Evolutionary conservation across 35 echinoderm and acorn worm species (phyloP).

Genomic region (Lytechinus variegatus): DNA sequence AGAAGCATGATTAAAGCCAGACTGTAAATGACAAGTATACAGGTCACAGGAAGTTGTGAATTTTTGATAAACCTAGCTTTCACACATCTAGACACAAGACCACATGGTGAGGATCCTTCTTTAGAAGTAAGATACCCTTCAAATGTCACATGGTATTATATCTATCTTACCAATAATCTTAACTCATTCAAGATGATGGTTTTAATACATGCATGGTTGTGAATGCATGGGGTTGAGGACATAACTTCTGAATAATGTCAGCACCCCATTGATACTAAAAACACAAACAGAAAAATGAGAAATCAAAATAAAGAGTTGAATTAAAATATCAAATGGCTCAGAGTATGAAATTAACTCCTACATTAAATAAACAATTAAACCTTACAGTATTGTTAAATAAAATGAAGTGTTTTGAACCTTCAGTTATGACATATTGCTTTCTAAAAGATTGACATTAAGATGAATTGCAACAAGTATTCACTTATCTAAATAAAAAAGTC

Average conservation of each 20-base stretch:
- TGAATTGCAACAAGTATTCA: too few species aligned
- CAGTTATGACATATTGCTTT: too few species aligned
- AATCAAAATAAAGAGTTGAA: background rate
- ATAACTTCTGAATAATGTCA: background rate
- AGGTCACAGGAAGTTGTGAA: background rate
- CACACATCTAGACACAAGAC: background rate
- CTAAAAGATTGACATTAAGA: too few species aligned
- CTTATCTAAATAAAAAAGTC: too few species aligned
- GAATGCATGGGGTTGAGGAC: background rate
- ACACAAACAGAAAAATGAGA: background rate
- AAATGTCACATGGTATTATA: background rate
- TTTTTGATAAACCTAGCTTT: background rate
- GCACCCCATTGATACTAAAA: background rate
- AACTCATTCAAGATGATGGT: background rate
- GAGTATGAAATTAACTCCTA: too few species aligned
- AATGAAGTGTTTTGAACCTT: too few species aligned
- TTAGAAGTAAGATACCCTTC: background rate
- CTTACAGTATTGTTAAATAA: too few species aligned
- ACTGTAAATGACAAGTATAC: background rate
- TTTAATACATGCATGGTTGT: background rate
- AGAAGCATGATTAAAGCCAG: background rate
- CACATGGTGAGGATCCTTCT: background rate
- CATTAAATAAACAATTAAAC: too few species aligned
- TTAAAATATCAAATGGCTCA: too few species aligned
- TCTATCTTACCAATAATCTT: background rate